Percentiles rank a stretch among this genome's conserved stretches.
Evolutionary conservation across 2,113 vertebrate species (phyloP).

Genomic region (Ranitomeya variabilis): DNA sequence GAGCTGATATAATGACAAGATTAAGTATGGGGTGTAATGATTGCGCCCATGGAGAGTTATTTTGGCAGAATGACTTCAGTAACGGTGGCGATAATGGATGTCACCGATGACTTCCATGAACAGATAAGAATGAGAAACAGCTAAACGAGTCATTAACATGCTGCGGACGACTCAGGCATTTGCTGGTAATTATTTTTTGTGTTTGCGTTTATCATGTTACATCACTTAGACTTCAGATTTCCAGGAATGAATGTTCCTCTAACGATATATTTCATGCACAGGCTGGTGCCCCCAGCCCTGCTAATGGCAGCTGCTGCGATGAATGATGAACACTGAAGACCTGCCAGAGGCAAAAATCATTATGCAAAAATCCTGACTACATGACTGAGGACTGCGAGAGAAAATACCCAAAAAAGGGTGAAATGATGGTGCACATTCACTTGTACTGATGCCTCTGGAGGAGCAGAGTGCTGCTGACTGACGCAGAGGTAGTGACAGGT

Average conservation of each 20-base stretch:
- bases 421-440: too few species aligned
- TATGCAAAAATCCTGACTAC: background rate
- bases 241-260: background rate
- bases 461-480: too few species aligned
- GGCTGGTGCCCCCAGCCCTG: background rate
- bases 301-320: background rate
- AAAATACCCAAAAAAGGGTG: background rate
- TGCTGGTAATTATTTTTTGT: too few species aligned
- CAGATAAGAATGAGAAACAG: background rate
- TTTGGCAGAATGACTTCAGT: background rate
- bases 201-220: background rate
- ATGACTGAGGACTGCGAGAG: background rate
- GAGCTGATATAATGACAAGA: too few species aligned
- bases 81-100: background rate
- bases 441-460: too few species aligned
- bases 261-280: background rate
- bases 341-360: background rate
- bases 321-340: background rate
- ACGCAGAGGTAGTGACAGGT: too few species aligned
- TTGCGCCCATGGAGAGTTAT: background rate
- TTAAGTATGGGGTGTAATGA: too few species aligned
- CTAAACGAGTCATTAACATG: background rate
- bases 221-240: background rate
- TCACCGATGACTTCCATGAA: background rate
- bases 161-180: too few species aligned